phyloP scores from a whole-genome alignment of 2,888 invertebrate species.

The Ectemnius continuus region DNA sequence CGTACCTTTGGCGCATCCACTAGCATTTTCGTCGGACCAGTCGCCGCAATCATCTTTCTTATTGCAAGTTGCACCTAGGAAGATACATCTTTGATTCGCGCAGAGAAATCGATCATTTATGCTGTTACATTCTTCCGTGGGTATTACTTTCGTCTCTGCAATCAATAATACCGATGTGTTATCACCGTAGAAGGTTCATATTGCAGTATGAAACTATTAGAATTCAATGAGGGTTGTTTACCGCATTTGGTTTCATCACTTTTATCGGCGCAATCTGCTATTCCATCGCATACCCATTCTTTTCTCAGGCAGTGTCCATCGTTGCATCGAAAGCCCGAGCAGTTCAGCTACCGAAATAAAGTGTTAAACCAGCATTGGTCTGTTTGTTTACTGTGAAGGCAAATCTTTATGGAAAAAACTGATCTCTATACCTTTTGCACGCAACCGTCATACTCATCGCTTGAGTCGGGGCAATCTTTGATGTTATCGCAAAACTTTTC shows the following conservation, averaged over 20 bases:
- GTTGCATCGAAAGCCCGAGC: conserved; percentile 83
- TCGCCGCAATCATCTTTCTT: conserved; percentile 81
- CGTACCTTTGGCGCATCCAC: conserved; percentile 71
- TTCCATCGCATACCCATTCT: conserved; percentile 82
- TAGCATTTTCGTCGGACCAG: conserved; percentile 81
- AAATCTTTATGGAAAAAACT: not conserved
- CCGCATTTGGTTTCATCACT: conserved; percentile 86
- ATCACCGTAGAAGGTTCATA: no score
- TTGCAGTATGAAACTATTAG: not conserved
- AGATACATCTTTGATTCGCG: conserved; percentile 80
- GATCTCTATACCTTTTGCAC: conserved; percentile 50
- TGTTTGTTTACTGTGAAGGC: no score
- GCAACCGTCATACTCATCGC: conserved; percentile 76
- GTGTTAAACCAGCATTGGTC: not conserved
- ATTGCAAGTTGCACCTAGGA: conserved; percentile 80
- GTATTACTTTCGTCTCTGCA: conserved; percentile 64
- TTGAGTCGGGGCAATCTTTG: conserved; percentile 75
- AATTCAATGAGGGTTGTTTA: conserved; percentile 66
- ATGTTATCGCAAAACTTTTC: conserved; percentile 75
- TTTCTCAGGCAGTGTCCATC: conserved; percentile 85
- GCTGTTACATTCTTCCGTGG: conserved; percentile 78
- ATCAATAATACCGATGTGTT: no score
- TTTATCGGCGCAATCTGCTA: conserved; percentile 83
- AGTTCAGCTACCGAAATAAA: conserved; percentile 69
- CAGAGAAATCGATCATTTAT: conserved; percentile 80